Base-by-base conservation (phyloP, 2,888 invertebrate genomes). In the Mesopsocus fuscifrons region DNA sequence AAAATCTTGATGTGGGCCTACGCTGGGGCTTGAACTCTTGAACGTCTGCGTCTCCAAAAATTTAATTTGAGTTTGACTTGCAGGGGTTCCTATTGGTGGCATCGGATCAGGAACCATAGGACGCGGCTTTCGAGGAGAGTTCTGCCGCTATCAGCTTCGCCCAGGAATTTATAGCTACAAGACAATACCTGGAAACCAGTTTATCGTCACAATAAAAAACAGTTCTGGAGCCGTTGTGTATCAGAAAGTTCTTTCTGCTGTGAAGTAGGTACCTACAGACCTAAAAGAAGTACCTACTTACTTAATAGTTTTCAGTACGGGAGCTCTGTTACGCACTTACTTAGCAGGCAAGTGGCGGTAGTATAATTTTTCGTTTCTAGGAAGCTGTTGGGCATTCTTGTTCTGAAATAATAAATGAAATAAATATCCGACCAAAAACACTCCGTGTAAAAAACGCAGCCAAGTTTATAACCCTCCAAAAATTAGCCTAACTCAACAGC, bases 91-190 rank as follows among this genome's bases (percentile, higher is more conserved):
- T 2, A 65, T 84, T 50, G 87, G 87, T 44, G 84, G 83, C 35
- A 76, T 87, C 48, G 87, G 87, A 2, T 68, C 72, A 49, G 81
- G 80, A 1, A 76, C 82, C 1, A 92, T 95, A 53, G 92, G 92
- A 2, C 70, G 92, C 43, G 92, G 92, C 3, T 94, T 74, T 61
- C 76, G 77, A 54, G 94, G 94, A 15, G 89, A 91, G 62, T 94
- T 94, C 63, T 89, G 91, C 59, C 72, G 92, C 44, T 94, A 77
- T 59, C 85, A 88, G 59, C 66, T 95, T 56, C 72, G 74, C 48
- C 94, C 94, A 1, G 92, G 92, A 41, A 67, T 84, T 46, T 91
- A 89, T 61, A 81, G 87, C 54, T 84, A 88, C 60, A 69, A 80
- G 51, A 77, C 77, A 4, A 72, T 87, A 11, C 73, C 76, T 47